Evolutionary conservation across 2,888 invertebrate genomes (phyloP).

Genomic region (Hemistola chrysoprasaria): DNA sequence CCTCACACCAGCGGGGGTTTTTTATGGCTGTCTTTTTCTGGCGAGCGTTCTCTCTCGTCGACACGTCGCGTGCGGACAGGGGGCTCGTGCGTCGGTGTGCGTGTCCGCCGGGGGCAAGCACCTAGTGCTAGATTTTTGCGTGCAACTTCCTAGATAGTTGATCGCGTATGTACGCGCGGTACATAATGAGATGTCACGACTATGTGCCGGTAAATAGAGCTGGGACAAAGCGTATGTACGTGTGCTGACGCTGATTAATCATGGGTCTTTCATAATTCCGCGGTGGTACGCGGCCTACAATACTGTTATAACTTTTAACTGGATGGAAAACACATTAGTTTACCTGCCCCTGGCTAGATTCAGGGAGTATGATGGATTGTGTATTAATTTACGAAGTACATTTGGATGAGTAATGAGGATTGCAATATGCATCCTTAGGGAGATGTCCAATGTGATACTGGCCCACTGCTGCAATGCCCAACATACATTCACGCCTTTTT

Average conservation of each 20-base stretch:
- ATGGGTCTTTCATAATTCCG: conserved; percentile 62
- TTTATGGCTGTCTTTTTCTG: conserved; percentile 79
- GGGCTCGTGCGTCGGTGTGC: conserved; percentile 34
- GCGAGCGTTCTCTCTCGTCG: conserved; percentile 68
- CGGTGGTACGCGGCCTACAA: conserved; percentile 18
- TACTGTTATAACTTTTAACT: conserved; percentile 28
- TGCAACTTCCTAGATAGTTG: conserved; percentile 76
- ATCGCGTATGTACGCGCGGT: conserved; percentile 54
- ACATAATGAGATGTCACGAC: conserved; percentile 77
- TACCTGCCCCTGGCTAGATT: conserved; percentile 5
- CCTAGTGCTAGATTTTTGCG: conserved; percentile 80
- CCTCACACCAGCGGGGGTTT: conserved; percentile 80
- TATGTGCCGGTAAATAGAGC: conserved; percentile 68
- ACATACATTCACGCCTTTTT: too few species aligned
- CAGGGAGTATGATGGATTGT: conserved; percentile 1
- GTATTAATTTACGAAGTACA: background rate
- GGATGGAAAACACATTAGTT: conserved; percentile 23
- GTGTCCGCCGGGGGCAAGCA: conserved; percentile 62
- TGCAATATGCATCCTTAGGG: too few species aligned
- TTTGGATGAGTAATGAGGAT: too few species aligned
- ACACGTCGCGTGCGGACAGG: conserved; percentile 42
- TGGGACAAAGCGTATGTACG: conserved; percentile 65
- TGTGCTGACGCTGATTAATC: conserved; percentile 73
- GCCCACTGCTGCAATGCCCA: too few species aligned
- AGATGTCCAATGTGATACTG: too few species aligned